Evolutionary conservation across 1,140 invertebrate species (phyloP).

Genomic region (Cotesia chilonis): DNA sequence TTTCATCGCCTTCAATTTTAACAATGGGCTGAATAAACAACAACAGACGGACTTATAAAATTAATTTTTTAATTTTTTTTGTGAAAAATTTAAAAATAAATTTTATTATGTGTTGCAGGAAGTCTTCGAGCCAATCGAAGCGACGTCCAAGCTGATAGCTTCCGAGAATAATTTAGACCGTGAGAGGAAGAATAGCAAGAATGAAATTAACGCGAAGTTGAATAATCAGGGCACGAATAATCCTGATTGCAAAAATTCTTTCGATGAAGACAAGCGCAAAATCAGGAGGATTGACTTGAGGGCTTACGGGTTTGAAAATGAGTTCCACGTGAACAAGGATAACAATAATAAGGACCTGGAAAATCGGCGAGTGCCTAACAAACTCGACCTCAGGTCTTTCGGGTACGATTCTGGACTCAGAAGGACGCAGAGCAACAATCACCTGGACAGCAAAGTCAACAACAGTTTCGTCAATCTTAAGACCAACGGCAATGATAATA

Average conservation of each 20-base stretch:
- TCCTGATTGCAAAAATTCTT: not conserved
- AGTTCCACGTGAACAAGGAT: conserved; percentile 35
- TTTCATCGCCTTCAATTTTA: conserved; percentile 18
- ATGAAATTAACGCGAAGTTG: conserved; percentile 45
- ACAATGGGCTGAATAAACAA: conserved; percentile 17
- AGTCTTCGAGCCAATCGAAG: conserved; percentile 20
- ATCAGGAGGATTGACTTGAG: conserved; percentile 55
- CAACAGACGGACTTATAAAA: not conserved
- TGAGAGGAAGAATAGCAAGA: conserved; percentile 45
- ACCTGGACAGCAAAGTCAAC: conserved; percentile 46
- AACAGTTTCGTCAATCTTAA: conserved; percentile 41
- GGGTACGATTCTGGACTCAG: conserved; percentile 54
- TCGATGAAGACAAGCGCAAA: conserved; percentile 42
- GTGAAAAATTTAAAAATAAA: not conserved
- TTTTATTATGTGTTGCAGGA: conserved; percentile 39
- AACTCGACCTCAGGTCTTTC: conserved; percentile 53
- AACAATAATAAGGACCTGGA: conserved; percentile 32
- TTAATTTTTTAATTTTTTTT: not conserved
- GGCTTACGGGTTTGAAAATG: conserved; percentile 56
- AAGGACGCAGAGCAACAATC: conserved; percentile 53
- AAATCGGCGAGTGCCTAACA: conserved; percentile 45
- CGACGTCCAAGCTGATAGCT: conserved; percentile 10
- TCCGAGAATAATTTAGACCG: conserved; percentile 30
- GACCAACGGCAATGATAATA: conserved; percentile 43
- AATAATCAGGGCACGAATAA: conserved; percentile 44